phyloP scores from a whole-genome alignment of 2,113 vertebrate genomes.

The Onychostruthus taczanowskii region DNA sequence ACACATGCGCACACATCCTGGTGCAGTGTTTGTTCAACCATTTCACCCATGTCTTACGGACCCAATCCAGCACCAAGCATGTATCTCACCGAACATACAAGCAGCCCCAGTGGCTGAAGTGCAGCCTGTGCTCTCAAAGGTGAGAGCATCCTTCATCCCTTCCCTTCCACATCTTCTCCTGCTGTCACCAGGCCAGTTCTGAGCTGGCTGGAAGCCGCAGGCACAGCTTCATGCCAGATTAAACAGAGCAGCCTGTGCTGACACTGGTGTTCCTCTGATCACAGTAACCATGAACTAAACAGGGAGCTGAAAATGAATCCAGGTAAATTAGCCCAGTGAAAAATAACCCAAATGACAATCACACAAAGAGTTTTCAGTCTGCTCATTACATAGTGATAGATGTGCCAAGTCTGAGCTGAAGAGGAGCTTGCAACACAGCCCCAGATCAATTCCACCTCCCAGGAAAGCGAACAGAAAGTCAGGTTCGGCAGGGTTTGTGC shows the following conservation, averaged over 20 bases:
- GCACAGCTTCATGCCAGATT: background rate
- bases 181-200: background rate
- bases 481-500: accelerated
- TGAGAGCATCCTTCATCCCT: background rate
- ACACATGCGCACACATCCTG: accelerated
- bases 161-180: background rate
- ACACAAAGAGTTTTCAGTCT: background rate
- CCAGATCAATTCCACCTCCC: background rate
- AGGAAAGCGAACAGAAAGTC: background rate
- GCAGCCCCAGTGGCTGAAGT: background rate
- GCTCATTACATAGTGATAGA: accelerated
- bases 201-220: background rate
- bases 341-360: background rate
- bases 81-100: background rate
- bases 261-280: background rate
- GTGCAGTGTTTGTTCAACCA: background rate
- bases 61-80: background rate
- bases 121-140: background rate
- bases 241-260: background rate
- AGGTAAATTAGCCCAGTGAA: background rate
- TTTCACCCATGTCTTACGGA: background rate
- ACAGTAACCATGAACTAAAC: background rate
- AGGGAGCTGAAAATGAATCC: background rate
- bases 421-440: background rate
- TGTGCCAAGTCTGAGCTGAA: background rate